These are phyloP conservation scores for Gobionotothen gibberifrons DNA, from an alignment of 2,797 vertebrate species.

Conservation along the genomic window DNA sequence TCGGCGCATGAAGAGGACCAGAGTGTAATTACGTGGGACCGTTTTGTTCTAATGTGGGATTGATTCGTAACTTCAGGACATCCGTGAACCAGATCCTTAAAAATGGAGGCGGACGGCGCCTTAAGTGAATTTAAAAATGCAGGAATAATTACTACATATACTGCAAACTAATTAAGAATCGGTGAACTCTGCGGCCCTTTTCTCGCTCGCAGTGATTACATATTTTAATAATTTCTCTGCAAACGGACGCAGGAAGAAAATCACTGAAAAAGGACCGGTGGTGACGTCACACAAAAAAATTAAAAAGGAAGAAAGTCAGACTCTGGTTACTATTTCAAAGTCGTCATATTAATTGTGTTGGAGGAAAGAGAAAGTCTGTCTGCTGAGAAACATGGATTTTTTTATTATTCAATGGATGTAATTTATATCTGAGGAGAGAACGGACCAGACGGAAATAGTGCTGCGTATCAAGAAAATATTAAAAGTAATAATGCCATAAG, in stretches of 20 bases:
- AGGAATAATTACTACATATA: slow-evolving; percentile 82
- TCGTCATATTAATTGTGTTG: slow-evolving; percentile 77
- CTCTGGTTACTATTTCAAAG: slow-evolving; percentile 80
- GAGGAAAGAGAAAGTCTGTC: slow-evolving; percentile 64
- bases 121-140: slow-evolving; percentile 84
- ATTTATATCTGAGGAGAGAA: slow-evolving; percentile 68
- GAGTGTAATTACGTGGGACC: slow-evolving; percentile 68
- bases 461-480: too few relatives aligned
- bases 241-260: slow-evolving; percentile 51
- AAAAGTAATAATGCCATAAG: too few relatives aligned
- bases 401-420: slow-evolving; percentile 83
- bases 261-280: slow-evolving; percentile 46
- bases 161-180: slow-evolving; percentile 83
- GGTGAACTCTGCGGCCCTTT: slow-evolving; percentile 75
- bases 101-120: slow-evolving; percentile 73
- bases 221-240: slow-evolving; percentile 65
- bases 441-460: neutral
- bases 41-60: slow-evolving; percentile 66
- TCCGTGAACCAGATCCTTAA: slow-evolving; percentile 76
- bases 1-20: slow-evolving; percentile 28
- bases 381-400: slow-evolving; percentile 75
- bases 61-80: slow-evolving; percentile 82
- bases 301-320: slow-evolving; percentile 71
- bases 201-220: slow-evolving; percentile 75
- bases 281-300: slow-evolving; percentile 57